phyloP scores from a whole-genome alignment of 2,113 vertebrate genomes.

The Fulmarus glacialis region DNA sequence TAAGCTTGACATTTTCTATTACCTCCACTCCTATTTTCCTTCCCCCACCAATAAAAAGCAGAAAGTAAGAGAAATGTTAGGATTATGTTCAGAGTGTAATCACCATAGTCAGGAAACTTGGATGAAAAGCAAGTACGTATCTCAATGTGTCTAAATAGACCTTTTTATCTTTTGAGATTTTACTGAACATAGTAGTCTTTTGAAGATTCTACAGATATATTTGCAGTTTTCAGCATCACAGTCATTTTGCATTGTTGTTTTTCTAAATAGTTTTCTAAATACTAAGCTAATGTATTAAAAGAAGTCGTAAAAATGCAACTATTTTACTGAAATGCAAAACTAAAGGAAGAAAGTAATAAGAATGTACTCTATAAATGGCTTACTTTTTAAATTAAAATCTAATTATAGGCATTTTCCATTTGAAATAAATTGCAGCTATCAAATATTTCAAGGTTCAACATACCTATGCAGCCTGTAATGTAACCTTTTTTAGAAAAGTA shows the following conservation, averaged over 20 bases:
- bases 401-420: neutral
- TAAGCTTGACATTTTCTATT: neutral
- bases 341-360: neutral
- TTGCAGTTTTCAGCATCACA: neutral
- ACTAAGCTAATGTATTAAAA: neutral
- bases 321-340: neutral
- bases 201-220: neutral
- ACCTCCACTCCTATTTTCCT: neutral
- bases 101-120: neutral
- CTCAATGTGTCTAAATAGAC: neutral
- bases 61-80: neutral
- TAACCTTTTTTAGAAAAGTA: neutral
- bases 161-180: neutral
- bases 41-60: neutral
- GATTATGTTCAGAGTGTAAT: neutral
- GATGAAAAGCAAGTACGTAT: neutral
- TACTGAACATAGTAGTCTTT: neutral
- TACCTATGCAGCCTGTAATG: neutral
- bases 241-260: neutral
- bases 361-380: neutral
- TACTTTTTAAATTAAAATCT: neutral
- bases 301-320: neutral
- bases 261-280: neutral
- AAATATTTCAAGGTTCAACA: neutral
- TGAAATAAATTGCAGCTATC: neutral